A percentile compares a stretch with the other conserved stretches of the same genome.
Conservation (phyloP, 2,113 vertebrate species). For the Gnathonemus echidnorhynchus region DNA sequence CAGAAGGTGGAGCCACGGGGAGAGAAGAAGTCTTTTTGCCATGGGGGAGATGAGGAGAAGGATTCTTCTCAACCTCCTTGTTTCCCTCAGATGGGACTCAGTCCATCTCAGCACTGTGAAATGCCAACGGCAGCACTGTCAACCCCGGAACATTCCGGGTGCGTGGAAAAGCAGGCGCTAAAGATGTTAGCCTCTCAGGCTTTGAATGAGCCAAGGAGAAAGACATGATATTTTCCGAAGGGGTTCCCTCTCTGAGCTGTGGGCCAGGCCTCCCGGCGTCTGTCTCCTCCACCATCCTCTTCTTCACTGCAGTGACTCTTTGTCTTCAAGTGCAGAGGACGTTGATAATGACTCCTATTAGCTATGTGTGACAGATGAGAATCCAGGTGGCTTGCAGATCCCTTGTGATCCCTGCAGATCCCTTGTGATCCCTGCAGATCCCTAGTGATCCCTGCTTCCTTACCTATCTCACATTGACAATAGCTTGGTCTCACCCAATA, state of each 20-base stretch:
- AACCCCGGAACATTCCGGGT: background rate
- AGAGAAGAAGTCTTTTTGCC: background rate
- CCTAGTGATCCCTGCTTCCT: background rate
- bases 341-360: background rate
- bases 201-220: background rate
- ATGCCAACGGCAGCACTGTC: background rate
- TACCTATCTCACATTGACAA: background rate
- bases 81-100: background rate
- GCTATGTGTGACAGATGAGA: background rate
- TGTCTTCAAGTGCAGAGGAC: background rate
- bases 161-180: background rate
- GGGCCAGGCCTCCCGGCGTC: background rate
- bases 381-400: background rate
- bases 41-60: background rate
- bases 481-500: background rate
- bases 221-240: background rate
- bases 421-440: background rate
- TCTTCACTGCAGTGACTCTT: background rate
- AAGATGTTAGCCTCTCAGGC: no score
- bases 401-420: background rate
- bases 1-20: background rate
- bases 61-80: background rate
- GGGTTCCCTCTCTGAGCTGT: background rate
- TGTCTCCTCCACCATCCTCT: background rate
- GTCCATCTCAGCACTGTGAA: slow-evolving; percentile 19